Base-by-base conservation (phyloP, 2,113 vertebrate species). In the Rutilus rutilus region DNA sequence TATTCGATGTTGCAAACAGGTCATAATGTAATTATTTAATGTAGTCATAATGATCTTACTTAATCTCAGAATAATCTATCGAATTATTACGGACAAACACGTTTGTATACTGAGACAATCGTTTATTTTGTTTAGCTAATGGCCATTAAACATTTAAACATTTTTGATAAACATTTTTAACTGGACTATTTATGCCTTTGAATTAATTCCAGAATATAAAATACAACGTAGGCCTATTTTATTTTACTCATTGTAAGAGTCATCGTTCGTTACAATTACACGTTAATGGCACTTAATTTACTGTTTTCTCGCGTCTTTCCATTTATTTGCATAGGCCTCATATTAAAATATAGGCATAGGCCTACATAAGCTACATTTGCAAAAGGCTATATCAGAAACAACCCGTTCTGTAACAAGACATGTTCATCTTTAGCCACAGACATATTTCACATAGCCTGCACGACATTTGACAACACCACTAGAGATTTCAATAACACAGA, bases 41-140 rank as follows among this genome's bases (percentile, higher is more conserved):
- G n/a, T n/a, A n/a, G n/a, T n/a, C n/a, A n/a, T n/a, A n/a, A n/a
- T n/a, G n/a, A n/a, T n/a, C 25, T 7, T 0, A 15, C 76, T 21
- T 67, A 9, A 36, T 79, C 36, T 39, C 14, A 25, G 78, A 23
- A 79, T 2, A 25, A 76, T 76, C 74, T 9, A 17, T 30, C 23
- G 78, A 62, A 47, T 65, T 45, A 81, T 47, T 80, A 64, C 11
- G 27, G 14, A 30, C 39, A 62, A 79, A 79, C 77, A 79, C 21
- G 3, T n/a, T 8, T 39, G 77, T 42, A 17, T 36, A 36, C 9
- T 19, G 6, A 81, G 36, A 27, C n/a, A 50, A 19, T 30, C 50
- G 42, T 42, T 79, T 79, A 42, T 80, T 62, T 25, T 64, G 39
- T 80, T 64, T 45, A 79, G 74, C 42, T 54, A 77, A 77, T 54